These are phyloP conservation scores for Xanthia togata DNA, from an alignment of 2,888 invertebrate species.

Conservation along the genomic window DNA sequence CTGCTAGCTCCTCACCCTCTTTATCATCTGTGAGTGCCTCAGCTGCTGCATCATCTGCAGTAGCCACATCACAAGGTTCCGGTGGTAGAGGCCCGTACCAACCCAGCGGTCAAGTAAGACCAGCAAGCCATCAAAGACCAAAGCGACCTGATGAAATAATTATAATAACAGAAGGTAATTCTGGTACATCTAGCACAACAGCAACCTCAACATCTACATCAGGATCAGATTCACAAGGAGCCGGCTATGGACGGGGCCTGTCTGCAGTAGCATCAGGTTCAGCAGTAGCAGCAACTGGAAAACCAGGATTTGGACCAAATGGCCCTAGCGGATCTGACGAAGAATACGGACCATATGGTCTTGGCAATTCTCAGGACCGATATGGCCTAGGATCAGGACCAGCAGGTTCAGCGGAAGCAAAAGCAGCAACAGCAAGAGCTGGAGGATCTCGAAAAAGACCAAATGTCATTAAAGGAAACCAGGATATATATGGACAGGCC, in stretches of 20 bases:
- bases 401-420: too few species aligned
- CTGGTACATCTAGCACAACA: background rate
- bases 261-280: too few species aligned
- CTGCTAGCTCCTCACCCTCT: slow-evolving; percentile 34
- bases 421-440: too few species aligned
- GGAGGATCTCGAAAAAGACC: too few species aligned
- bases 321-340: fast-evolving
- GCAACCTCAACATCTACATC: background rate
- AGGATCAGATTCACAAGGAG: background rate
- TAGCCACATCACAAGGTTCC: background rate
- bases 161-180: background rate
- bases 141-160: slow-evolving; percentile 2
- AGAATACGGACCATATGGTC: too few species aligned
- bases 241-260: slow-evolving; percentile 2
- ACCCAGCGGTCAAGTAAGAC: background rate
- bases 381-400: too few species aligned
- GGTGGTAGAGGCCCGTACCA: background rate
- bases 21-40: slow-evolving; percentile 21
- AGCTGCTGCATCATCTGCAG: background rate
- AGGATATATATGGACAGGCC: too few species aligned
- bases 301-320: background rate
- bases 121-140: background rate
- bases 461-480: too few species aligned
- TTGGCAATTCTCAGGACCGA: too few species aligned
- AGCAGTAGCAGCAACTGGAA: too few species aligned